Evolutionary conservation across 2,888 invertebrate species (phyloP).

Genomic region (Baccha elongata): DNA sequence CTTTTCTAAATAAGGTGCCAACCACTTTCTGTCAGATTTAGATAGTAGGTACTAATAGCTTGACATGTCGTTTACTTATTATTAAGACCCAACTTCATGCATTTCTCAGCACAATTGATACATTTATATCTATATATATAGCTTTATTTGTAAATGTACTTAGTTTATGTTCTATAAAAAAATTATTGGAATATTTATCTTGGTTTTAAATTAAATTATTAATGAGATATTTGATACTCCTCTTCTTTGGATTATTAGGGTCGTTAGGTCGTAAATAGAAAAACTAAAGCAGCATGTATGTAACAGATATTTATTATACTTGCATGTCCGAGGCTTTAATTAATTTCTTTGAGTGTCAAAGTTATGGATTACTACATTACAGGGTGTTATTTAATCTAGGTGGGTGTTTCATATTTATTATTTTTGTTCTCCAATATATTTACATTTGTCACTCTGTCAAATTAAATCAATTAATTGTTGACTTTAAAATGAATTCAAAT

Average conservation of each 20-base stretch:
- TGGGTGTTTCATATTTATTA: neutral
- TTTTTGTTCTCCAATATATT: neutral
- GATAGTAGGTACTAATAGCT: constrained; percentile 21
- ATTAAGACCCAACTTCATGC: constrained; percentile 9
- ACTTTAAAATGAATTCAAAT: neutral
- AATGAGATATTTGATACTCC: neutral
- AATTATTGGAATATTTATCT: neutral
- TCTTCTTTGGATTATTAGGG: neutral
- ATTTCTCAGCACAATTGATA: neutral
- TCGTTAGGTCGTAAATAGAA: neutral
- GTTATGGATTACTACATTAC: constrained; percentile 11
- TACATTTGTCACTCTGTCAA: neutral
- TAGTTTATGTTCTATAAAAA: too few relatives aligned
- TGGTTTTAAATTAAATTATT: constrained; percentile 1
- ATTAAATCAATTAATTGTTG: neutral
- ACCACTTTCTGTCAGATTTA: constrained; percentile 6
- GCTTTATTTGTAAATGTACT: too few relatives aligned
- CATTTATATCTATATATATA: neutral
- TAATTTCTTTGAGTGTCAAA: constrained; percentile 18
- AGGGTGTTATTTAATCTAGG: neutral
- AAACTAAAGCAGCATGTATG: neutral
- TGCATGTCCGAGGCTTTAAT: neutral
- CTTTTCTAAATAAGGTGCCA: constrained; percentile 33
- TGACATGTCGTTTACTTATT: constrained; percentile 19
- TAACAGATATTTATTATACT: neutral